A percentile compares a stretch with the other conserved stretches of the same genome.
Conservation (phyloP, 2,797 vertebrate species). For the Sebastes miniatus region DNA sequence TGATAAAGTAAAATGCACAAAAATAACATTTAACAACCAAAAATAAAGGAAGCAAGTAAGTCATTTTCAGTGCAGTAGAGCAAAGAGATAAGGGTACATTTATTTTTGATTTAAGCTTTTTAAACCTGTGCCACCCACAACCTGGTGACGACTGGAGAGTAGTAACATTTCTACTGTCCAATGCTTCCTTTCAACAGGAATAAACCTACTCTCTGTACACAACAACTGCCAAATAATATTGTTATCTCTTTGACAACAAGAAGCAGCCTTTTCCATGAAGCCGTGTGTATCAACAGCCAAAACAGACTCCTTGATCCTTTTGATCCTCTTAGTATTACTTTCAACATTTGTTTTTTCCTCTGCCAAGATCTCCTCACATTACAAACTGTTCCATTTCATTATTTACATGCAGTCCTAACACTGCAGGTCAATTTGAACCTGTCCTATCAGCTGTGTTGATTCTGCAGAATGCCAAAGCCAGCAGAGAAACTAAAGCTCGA, state of each 20-base stretch:
- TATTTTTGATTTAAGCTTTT: background rate
- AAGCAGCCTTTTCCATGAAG: background rate
- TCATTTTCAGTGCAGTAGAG: background rate
- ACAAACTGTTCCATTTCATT: conserved; percentile 54
- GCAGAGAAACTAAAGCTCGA: background rate
- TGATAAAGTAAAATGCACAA: background rate
- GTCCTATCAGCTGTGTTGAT: background rate
- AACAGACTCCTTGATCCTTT: conserved; percentile 40
- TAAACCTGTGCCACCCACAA: background rate
- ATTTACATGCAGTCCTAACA: conserved; percentile 38
- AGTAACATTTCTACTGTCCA: background rate
- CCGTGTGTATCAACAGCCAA: conserved; percentile 5
- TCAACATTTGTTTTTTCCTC: conserved; percentile 41
- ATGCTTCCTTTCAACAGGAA: background rate
- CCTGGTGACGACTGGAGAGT: background rate
- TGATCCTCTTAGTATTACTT: conserved; percentile 44
- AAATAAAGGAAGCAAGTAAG: background rate
- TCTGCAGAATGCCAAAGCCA: background rate
- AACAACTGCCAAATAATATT: background rate
- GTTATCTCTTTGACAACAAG: conserved; percentile 11
- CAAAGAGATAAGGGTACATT: background rate
- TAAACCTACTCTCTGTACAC: background rate
- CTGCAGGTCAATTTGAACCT: background rate
- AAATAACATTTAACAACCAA: background rate
- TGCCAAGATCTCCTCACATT: conserved; percentile 55